Evolutionary conservation across 1,140 invertebrate genomes (phyloP).

Genomic region (Orussus abietinus): DNA sequence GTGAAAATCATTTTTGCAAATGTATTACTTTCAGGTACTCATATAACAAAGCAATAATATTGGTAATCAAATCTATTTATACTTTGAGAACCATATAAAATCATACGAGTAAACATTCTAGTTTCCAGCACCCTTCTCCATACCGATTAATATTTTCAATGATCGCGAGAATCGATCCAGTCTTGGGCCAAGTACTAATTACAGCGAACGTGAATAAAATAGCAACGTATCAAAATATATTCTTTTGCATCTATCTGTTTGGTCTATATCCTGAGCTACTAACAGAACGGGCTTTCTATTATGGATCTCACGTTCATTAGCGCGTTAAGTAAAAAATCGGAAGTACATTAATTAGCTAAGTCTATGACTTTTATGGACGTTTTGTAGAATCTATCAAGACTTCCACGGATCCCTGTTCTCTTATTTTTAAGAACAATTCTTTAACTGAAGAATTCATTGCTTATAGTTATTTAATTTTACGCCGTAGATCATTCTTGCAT

Average conservation of each 20-base stretch:
- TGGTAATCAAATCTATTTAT: conserved; percentile 14
- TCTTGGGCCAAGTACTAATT: conserved; percentile 24
- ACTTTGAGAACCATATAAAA: conserved; percentile 14
- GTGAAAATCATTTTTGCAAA: conserved; percentile 24
- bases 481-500: conserved; percentile 5
- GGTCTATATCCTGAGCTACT: conserved; percentile 42
- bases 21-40: conserved; percentile 33
- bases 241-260: conserved; percentile 40
- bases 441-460: conserved; percentile 3
- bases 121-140: conserved; percentile 24
- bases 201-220: conserved; percentile 37
- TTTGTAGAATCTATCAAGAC: conserved; percentile 11
- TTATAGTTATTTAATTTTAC: conserved; percentile 14
- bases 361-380: conserved; percentile 28
- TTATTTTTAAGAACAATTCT: neutral
- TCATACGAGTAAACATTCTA: conserved; percentile 22
- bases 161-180: too few species aligned
- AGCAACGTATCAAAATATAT: conserved; percentile 53
- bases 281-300: conserved; percentile 34
- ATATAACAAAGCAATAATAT: conserved; percentile 30
- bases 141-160: conserved; percentile 23
- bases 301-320: conserved; percentile 19
- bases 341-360: conserved; percentile 28
- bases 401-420: neutral
- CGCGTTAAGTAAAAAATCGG: conserved; percentile 32